Percentiles rank a stretch among this genome's conserved stretches.
phyloP scores from a whole-genome alignment of 1,140 invertebrate genomes.

The Drosophila paulistorum region DNA sequence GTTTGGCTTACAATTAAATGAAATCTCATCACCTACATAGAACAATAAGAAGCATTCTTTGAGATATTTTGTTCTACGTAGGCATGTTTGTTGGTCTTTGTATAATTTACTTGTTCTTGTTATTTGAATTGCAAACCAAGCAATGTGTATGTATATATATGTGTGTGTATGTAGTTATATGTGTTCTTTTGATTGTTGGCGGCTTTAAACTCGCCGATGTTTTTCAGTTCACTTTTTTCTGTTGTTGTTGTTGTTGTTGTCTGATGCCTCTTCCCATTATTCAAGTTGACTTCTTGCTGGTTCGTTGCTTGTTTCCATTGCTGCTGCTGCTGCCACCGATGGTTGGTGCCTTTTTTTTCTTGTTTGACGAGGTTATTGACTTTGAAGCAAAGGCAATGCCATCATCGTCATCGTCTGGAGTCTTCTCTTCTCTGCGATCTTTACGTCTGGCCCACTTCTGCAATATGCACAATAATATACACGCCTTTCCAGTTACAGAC shows the following conservation, averaged over 20 bases:
- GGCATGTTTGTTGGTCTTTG: too few relatives aligned
- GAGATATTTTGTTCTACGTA: constrained; percentile 27
- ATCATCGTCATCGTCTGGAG: constrained; percentile 10
- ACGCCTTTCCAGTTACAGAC: constrained; percentile 1
- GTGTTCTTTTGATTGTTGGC: constrained; percentile 53
- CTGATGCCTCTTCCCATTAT: constrained; percentile 48
- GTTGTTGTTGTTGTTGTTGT: constrained; percentile 5
- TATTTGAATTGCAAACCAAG: constrained; percentile 29
- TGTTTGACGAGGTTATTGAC: constrained; percentile 52
- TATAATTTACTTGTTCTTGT: constrained; percentile 3
- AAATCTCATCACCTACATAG: background rate
- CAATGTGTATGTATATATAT: background rate
- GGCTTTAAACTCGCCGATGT: constrained; percentile 45
- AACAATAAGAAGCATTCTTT: constrained; percentile 38
- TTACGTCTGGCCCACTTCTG: constrained; percentile 10
- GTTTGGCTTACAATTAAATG: background rate
- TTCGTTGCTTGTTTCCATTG: constrained; percentile 12
- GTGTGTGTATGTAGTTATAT: background rate
- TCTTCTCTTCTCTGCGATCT: constrained; percentile 5
- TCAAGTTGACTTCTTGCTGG: constrained; percentile 49
- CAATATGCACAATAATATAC: constrained; percentile 5
- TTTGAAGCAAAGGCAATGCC: constrained; percentile 35
- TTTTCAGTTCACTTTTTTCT: constrained; percentile 54
- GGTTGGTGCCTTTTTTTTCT: constrained; percentile 11
- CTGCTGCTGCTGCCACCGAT: background rate